phyloP scores from a whole-genome alignment of 2,113 vertebrate genomes.

The Symphodus melops region DNA sequence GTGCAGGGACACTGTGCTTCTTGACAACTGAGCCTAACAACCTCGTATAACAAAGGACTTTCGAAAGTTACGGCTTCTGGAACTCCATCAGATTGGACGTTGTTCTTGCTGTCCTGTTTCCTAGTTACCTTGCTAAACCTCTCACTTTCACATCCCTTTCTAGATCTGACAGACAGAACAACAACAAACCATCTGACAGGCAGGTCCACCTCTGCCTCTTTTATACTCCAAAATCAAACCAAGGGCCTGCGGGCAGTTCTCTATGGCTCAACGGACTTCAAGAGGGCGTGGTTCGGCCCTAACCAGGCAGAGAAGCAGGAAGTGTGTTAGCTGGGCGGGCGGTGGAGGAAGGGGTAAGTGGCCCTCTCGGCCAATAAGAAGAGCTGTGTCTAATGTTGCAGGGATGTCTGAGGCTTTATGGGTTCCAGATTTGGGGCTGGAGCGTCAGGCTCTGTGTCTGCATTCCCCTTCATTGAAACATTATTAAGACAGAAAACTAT shows the following conservation, averaged over 20 bases:
- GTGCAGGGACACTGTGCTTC: slow-evolving; percentile 14
- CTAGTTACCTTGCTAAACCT: slow-evolving; percentile 58
- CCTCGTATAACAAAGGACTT: slow-evolving; percentile 23
- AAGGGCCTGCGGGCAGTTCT: slow-evolving; percentile 45
- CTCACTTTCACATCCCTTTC: slow-evolving; percentile 65
- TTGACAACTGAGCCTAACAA: slow-evolving; percentile 25
- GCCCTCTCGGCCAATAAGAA: slow-evolving; percentile 83
- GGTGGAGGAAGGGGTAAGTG: slow-evolving; percentile 80
- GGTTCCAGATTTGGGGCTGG: slow-evolving; percentile 89
- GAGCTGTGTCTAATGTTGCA: slow-evolving; percentile 78
- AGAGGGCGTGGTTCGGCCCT: slow-evolving; percentile 62
- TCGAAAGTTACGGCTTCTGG: slow-evolving; percentile 50
- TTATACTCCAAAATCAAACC: slow-evolving; percentile 70
- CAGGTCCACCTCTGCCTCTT: slow-evolving; percentile 70
- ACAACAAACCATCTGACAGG: slow-evolving; percentile 81
- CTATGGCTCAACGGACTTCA: slow-evolving; percentile 68
- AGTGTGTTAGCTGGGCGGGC: slow-evolving; percentile 72
- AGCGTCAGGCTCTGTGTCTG: slow-evolving; percentile 58
- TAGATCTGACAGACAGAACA: slow-evolving; percentile 68
- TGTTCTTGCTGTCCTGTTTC: slow-evolving; percentile 48
- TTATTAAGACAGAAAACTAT: slow-evolving; percentile 10
- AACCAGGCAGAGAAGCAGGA: slow-evolving; percentile 69
- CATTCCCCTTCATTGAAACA: slow-evolving; percentile 50
- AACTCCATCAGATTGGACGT: slow-evolving; percentile 66
- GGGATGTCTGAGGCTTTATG: slow-evolving; percentile 88